Evolutionary conservation across 2,113 vertebrate species (phyloP).

Genomic region (Macaca fascicularis): DNA sequence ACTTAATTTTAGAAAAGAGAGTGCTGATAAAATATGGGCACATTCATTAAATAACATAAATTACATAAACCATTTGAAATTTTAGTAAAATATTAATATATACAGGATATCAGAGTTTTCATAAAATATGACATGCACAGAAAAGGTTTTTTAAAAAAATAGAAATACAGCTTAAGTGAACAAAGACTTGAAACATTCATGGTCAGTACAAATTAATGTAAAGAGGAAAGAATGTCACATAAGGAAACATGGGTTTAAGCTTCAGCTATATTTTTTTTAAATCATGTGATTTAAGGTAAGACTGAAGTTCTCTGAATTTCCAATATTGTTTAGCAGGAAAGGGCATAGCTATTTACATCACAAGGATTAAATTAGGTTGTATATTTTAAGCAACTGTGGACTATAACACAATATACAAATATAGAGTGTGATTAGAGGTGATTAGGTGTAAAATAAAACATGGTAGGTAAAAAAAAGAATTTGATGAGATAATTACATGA

Average conservation of each 20-base stretch:
- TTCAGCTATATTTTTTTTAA: background rate
- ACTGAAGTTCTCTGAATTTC: constrained; percentile 11
- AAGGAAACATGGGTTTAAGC: background rate
- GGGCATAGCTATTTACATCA: constrained; percentile 30
- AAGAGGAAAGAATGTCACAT: background rate
- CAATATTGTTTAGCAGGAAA: constrained; percentile 28
- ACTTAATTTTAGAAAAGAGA: background rate
- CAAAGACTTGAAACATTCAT: background rate
- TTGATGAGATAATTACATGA: constrained; percentile 3
- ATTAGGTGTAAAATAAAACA: constrained; percentile 58
- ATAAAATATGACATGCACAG: background rate
- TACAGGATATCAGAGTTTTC: background rate
- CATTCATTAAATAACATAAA: background rate
- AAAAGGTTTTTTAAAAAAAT: background rate
- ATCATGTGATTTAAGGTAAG: background rate
- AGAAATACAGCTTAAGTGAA: background rate
- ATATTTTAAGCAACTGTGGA: constrained; percentile 69
- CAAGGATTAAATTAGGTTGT: constrained; percentile 11
- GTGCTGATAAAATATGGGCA: background rate
- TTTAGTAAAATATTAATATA: background rate
- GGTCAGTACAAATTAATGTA: background rate
- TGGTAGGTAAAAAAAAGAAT: constrained; percentile 3
- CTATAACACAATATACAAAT: constrained; percentile 52
- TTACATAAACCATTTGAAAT: background rate
- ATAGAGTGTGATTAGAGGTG: constrained; percentile 43